These are phyloP conservation scores for Catharus fuscescens DNA, from an alignment of 2,113 vertebrate species.

Conservation along the genomic window DNA sequence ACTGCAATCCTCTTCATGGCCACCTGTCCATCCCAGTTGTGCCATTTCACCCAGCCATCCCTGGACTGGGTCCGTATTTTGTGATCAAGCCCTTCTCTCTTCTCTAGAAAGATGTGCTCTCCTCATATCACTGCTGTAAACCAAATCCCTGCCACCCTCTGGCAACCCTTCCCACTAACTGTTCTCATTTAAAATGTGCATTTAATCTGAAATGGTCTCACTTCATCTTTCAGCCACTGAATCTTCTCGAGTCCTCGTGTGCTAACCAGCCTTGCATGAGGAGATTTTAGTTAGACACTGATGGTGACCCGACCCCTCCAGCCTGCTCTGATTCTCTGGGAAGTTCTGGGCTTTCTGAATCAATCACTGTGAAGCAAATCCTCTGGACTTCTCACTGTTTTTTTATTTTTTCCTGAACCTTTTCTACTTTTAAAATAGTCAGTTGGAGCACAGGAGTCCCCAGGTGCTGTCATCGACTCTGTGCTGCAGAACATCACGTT, in stretches of 20 bases:
- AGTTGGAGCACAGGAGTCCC: not conserved
- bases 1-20: not conserved
- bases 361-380: not conserved
- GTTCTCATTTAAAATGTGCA: not conserved
- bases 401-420: not conserved
- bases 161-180: not conserved
- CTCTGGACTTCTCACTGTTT: not conserved
- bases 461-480: not conserved
- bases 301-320: not conserved
- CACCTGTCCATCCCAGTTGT: not conserved
- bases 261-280: not conserved
- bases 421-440: not conserved
- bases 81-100: not conserved
- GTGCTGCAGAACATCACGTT: not conserved
- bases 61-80: not conserved
- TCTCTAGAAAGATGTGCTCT: not conserved
- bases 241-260: rapidly evolving
- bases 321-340: not conserved
- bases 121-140: not conserved
- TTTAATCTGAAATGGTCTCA: not conserved
- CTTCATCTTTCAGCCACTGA: not conserved
- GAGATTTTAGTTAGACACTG: not conserved
- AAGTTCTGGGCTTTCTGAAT: not conserved
- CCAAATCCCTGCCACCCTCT: not conserved
- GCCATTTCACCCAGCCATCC: not conserved